These are phyloP conservation scores for Rhopilema esculentum DNA, from an alignment of 30 jellyfish, hydroid and myxozoan genomes.

Conservation along the genomic window DNA sequence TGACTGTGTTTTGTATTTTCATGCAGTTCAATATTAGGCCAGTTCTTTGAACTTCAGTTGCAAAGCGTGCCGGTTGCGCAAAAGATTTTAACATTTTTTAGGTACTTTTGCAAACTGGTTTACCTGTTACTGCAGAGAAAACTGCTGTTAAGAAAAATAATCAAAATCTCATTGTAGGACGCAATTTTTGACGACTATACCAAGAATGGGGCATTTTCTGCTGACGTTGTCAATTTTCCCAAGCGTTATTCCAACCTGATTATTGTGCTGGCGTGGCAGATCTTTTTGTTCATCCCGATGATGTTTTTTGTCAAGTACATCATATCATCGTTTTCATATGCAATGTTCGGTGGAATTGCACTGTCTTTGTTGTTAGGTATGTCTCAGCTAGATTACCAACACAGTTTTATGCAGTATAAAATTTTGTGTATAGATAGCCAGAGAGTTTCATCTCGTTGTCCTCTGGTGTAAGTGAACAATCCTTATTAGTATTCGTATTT, in stretches of 20 bases:
- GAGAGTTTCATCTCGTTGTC: no score
- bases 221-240: conserved; percentile 49
- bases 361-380: conserved; percentile 24
- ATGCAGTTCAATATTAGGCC: no score
- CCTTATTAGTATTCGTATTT: no score
- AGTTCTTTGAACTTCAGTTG: no score
- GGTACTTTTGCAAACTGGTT: no score
- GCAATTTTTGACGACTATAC: conserved; percentile 52
- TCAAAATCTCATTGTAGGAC: conserved; percentile 51
- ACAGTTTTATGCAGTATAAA: no score
- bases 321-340: conserved; percentile 39
- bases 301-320: conserved; percentile 5
- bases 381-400: no score
- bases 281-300: conserved; percentile 24
- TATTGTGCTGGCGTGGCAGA: conserved; percentile 38
- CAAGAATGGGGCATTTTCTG: conserved; percentile 67
- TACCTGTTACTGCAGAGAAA: not conserved
- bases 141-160: not conserved
- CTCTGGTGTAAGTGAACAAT: no score
- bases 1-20: no score
- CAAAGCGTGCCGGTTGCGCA: no score
- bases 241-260: conserved; percentile 54
- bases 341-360: conserved; percentile 11
- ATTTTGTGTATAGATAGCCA: no score
- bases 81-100: no score